A percentile compares a stretch with the other conserved stretches of the same genome.
Evolutionary conservation across 2,888 invertebrate genomes (phyloP).

Genomic region (Panopea generosa): DNA sequence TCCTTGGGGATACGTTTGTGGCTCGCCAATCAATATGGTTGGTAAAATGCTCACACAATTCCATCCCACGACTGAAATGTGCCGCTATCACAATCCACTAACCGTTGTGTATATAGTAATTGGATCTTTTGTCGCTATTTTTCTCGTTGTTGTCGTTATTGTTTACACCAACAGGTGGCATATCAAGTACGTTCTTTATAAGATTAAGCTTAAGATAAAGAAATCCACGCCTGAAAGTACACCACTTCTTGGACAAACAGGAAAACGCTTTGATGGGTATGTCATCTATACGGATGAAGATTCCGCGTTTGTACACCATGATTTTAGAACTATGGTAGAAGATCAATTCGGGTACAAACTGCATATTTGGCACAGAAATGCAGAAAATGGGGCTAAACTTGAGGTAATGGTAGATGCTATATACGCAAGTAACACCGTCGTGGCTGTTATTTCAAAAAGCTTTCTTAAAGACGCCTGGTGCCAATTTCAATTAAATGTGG

Average conservation of each 20-base stretch:
- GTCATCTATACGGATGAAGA: conserved; percentile 30
- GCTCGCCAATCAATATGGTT: not conserved
- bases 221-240: not conserved
- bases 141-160: not conserved
- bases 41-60: not conserved
- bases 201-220: not conserved
- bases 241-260: not conserved
- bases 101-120: not conserved
- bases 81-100: not conserved
- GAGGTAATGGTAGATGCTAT: conserved; percentile 30
- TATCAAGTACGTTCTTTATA: conserved; percentile 35
- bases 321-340: conserved; percentile 7
- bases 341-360: conserved; percentile 7
- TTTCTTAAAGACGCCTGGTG: conserved; percentile 27
- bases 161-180: conserved; percentile 39
- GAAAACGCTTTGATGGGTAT: not conserved
- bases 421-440: conserved; percentile 8
- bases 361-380: conserved; percentile 22
- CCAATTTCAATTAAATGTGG: conserved; percentile 15
- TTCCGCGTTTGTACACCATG: conserved; percentile 6
- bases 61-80: not conserved
- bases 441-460: conserved; percentile 24
- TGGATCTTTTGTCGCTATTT: conserved; percentile 21
- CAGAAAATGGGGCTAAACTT: conserved; percentile 13
- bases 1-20: not conserved